Evolutionary conservation across 2,113 vertebrate species (phyloP).

Genomic region (Sphaerodactylus townsendi): DNA sequence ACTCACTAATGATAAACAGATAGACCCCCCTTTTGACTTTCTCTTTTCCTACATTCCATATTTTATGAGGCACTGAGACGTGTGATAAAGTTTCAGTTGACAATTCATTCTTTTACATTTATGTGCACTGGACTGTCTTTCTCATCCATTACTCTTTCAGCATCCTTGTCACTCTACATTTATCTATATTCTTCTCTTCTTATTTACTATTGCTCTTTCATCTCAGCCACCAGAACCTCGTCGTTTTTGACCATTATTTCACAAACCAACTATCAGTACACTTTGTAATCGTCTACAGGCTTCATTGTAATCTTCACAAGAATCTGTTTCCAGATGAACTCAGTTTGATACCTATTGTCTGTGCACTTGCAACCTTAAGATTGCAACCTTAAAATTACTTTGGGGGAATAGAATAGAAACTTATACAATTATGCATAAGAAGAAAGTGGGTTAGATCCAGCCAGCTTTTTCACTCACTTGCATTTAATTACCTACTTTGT

Average conservation of each 20-base stretch:
- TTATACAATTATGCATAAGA: too few relatives aligned
- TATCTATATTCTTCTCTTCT: slow-evolving; percentile 27
- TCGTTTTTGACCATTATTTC: slow-evolving; percentile 33
- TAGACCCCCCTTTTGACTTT: slow-evolving; percentile 16
- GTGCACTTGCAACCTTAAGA: slow-evolving; percentile 28
- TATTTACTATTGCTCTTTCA: slow-evolving; percentile 36
- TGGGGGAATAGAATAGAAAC: too few relatives aligned
- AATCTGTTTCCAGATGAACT: neutral
- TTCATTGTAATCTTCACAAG: slow-evolving; percentile 21
- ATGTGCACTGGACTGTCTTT: slow-evolving; percentile 24
- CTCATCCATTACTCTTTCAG: slow-evolving; percentile 38
- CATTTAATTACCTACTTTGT: too few relatives aligned
- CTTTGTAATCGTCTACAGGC: slow-evolving; percentile 10
- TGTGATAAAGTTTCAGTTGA: slow-evolving; percentile 10
- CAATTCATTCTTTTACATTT: slow-evolving; percentile 20
- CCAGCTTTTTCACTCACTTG: too few relatives aligned
- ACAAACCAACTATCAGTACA: slow-evolving; percentile 29
- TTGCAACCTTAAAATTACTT: too few relatives aligned
- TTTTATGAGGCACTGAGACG: slow-evolving; percentile 10
- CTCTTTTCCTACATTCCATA: slow-evolving; percentile 14
- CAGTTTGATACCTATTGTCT: slow-evolving; percentile 33
- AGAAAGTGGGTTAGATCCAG: too few relatives aligned
- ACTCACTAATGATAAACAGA: slow-evolving; percentile 15
- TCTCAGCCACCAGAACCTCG: slow-evolving; percentile 1
- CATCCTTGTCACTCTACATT: slow-evolving; percentile 16